These are phyloP conservation scores for Bombus sibiricus DNA, from an alignment of 1,140 invertebrate species.

Conservation along the genomic window DNA sequence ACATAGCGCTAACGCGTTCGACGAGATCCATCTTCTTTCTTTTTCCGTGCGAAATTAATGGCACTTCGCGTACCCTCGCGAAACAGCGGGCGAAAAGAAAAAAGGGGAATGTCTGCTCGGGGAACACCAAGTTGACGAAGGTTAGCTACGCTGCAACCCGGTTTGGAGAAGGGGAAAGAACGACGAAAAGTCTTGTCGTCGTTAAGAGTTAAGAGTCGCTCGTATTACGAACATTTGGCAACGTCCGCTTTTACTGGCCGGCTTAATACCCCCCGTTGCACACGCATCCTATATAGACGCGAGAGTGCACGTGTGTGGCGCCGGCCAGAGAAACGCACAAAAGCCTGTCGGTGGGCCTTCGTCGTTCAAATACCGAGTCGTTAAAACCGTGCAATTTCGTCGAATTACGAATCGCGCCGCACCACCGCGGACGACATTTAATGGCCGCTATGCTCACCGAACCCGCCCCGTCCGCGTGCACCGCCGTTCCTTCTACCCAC, in stretches of 20 bases:
- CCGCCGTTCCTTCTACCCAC: background rate
- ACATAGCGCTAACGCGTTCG: slow-evolving; percentile 29
- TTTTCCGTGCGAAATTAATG: slow-evolving; percentile 55
- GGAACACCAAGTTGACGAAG: background rate
- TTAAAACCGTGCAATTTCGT: slow-evolving; percentile 65
- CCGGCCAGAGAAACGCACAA: slow-evolving; percentile 9
- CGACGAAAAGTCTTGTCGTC: slow-evolving; percentile 50
- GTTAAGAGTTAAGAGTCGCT: slow-evolving; percentile 63
- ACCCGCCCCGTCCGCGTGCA: background rate
- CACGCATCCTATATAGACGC: no score
- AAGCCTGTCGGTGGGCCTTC: background rate
- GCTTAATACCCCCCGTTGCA: slow-evolving; percentile 40
- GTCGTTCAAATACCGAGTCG: slow-evolving; percentile 47
- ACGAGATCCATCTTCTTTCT: background rate
- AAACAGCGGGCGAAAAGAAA: background rate
- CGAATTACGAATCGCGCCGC: slow-evolving; percentile 60
- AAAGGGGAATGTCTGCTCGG: background rate
- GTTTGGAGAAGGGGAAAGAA: background rate
- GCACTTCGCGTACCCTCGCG: slow-evolving; percentile 3
- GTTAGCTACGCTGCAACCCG: slow-evolving; percentile 19
- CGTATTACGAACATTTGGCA: slow-evolving; percentile 65
- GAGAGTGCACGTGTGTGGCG: background rate
- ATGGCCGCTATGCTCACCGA: slow-evolving; percentile 33
- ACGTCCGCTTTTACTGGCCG: slow-evolving; percentile 44
- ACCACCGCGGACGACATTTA: slow-evolving; percentile 49